Conservation (phyloP, 2,113 vertebrate species). For the Heteronetta atricapilla region DNA sequence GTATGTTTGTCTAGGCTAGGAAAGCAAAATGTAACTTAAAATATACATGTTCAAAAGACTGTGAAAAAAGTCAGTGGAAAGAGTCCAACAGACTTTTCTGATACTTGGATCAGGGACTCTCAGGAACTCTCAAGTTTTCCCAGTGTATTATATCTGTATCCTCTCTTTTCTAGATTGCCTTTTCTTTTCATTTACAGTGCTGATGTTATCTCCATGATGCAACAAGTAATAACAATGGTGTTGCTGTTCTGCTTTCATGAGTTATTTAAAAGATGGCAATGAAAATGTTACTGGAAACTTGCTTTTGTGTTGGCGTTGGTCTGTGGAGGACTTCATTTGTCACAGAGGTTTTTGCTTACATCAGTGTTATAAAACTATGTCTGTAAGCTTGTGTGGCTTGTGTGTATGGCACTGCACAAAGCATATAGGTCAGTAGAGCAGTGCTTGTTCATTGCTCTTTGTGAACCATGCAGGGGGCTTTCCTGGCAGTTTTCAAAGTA, state of each 20-base stretch:
- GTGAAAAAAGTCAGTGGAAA: not conserved
- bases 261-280: not conserved
- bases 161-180: not conserved
- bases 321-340: not conserved
- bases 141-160: not conserved
- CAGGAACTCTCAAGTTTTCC: not conserved
- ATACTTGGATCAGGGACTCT: not conserved
- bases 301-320: not conserved
- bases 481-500: not conserved
- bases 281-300: not conserved
- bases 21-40: not conserved
- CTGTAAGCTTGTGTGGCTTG: accelerated
- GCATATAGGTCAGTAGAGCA: accelerated
- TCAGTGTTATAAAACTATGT: not conserved
- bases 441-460: not conserved
- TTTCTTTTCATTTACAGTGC: not conserved
- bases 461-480: not conserved
- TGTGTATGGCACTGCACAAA: accelerated
- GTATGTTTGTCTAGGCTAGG: not conserved
- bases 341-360: not conserved
- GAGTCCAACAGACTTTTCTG: not conserved
- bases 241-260: not conserved
- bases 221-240: not conserved
- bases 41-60: not conserved
- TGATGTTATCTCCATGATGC: not conserved